phyloP scores from a whole-genome alignment of 1,140 invertebrate species.

The Pseudomyrmex gracilis region DNA sequence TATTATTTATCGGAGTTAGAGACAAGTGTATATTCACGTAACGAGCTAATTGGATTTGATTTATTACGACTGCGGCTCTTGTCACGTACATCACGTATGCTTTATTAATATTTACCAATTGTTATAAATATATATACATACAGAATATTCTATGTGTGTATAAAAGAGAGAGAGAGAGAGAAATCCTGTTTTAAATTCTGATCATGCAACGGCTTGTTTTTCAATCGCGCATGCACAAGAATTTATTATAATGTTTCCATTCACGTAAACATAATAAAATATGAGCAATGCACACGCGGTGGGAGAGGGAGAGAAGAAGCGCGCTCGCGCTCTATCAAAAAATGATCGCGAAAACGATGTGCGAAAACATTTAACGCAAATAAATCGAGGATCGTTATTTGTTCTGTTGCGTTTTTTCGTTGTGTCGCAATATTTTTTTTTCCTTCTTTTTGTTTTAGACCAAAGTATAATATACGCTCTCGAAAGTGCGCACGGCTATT shows the following conservation, averaged over 20 bases:
- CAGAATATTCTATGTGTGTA: too few relatives aligned
- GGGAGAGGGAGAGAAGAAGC: neutral
- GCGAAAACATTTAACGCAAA: too few relatives aligned
- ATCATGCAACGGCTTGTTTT: neutral
- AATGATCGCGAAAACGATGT: neutral
- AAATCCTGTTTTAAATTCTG: constrained; percentile 34
- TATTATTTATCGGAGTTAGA: too few relatives aligned
- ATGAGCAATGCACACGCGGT: neutral
- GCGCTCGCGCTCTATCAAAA: neutral
- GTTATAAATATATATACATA: neutral
- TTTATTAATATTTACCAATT: constrained; percentile 39
- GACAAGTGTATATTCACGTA: neutral
- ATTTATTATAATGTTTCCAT: constrained; percentile 37
- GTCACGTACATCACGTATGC: constrained; percentile 27
- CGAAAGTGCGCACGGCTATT: too few relatives aligned
- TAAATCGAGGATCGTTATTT: too few relatives aligned
- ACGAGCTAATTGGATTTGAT: constrained; percentile 19
- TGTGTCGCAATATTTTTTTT: too few relatives aligned
- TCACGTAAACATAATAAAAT: constrained; percentile 5
- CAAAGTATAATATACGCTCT: too few relatives aligned
- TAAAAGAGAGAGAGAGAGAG: neutral
- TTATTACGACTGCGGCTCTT: constrained; percentile 1
- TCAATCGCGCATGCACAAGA: constrained; percentile 13
- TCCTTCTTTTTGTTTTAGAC: too few relatives aligned
- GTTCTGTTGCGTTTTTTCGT: too few relatives aligned